These are phyloP conservation scores for Baccha elongata DNA, from an alignment of 2,888 invertebrate genomes.

Conservation along the genomic window DNA sequence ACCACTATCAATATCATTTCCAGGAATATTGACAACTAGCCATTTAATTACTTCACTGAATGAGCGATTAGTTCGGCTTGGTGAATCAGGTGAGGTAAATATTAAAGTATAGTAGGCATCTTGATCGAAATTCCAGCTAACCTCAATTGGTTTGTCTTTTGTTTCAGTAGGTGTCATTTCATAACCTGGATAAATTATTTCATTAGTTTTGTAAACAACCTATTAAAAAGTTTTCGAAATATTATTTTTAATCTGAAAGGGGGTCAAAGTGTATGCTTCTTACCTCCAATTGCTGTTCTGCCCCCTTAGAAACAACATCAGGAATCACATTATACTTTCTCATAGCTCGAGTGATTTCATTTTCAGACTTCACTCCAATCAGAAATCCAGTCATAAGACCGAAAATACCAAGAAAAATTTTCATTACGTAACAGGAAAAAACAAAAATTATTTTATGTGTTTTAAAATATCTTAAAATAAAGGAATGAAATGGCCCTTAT, in stretches of 20 bases:
- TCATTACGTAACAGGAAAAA: no score
- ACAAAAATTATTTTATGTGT: no score
- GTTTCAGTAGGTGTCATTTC: not conserved
- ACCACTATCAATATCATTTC: not conserved
- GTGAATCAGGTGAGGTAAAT: not conserved
- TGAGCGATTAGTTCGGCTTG: not conserved
- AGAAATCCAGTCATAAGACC: not conserved
- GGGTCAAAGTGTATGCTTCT: no score
- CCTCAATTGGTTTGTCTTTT: not conserved
- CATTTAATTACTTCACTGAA: constrained; percentile 1
- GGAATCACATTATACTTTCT: not conserved
- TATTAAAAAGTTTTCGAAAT: no score
- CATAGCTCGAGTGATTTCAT: not conserved
- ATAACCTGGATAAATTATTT: no score
- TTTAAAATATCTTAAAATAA: no score
- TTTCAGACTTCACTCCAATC: not conserved
- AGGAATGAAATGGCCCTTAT: no score
- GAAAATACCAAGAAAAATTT: not conserved
- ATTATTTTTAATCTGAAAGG: no score
- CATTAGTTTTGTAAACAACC: no score
- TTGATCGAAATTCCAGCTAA: not conserved
- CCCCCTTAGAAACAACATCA: not conserved
- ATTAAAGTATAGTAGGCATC: constrained; percentile 4
- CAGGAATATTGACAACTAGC: constrained; percentile 16
- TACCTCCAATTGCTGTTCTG: not conserved